Evolutionary conservation across 2,113 vertebrate genomes (phyloP).

Genomic region (Nycticorax nycticorax): DNA sequence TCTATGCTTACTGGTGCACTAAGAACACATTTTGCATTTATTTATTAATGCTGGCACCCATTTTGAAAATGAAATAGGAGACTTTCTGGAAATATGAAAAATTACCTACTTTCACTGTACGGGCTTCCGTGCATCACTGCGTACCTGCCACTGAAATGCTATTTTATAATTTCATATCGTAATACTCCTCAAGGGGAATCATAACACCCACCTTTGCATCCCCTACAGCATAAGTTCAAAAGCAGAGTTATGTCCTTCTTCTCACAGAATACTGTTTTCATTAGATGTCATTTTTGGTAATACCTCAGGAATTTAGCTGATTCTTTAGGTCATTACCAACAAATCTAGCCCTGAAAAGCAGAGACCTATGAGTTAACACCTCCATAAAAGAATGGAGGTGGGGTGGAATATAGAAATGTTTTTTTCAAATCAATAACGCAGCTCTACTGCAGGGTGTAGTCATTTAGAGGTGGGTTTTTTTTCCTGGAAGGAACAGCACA

Average conservation of each 20-base stretch:
- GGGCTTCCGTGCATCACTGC: not conserved
- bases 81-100: not conserved
- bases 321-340: not conserved
- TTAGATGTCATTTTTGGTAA: not conserved
- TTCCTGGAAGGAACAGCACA: not conserved
- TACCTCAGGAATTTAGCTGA: not conserved
- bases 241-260: not conserved
- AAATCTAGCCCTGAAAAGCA: not conserved
- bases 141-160: not conserved
- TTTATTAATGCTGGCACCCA: not conserved
- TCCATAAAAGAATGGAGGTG: not conserved
- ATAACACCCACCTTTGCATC: not conserved
- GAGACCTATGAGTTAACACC: not conserved
- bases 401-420: not conserved
- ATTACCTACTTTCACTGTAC: not conserved
- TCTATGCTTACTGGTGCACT: not conserved
- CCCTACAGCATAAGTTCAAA: not conserved
- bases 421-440: not conserved
- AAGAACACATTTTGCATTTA: not conserved
- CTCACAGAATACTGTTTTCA: not conserved
- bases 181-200: not conserved
- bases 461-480: not conserved
- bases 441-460: not conserved
- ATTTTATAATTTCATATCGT: not conserved
- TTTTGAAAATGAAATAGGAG: not conserved